Evolutionary conservation across 2,113 vertebrate genomes (phyloP).

Genomic region (Potamarius usumacintae): DNA sequence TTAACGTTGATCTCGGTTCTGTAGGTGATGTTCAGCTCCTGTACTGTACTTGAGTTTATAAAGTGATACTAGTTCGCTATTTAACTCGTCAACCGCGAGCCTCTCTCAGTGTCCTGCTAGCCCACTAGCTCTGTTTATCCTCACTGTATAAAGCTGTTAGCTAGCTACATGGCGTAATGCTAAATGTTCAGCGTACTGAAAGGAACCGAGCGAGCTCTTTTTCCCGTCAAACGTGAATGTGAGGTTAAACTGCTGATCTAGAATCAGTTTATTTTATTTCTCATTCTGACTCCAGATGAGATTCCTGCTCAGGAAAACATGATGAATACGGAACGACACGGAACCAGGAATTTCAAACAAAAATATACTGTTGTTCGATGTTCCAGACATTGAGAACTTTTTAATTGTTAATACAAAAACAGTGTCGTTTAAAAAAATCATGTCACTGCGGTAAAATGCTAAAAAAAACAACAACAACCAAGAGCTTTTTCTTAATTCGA

Average conservation of each 20-base stretch:
- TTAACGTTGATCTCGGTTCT: not conserved
- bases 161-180: not conserved
- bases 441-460: slow-evolving; percentile 67
- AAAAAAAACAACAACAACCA: slow-evolving; percentile 35
- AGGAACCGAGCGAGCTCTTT: not conserved
- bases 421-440: slow-evolving; percentile 57
- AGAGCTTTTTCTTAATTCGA: too few species aligned
- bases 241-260: slow-evolving; percentile 3
- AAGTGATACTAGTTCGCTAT: not conserved
- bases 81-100: not conserved
- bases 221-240: not conserved
- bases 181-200: not conserved
- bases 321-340: slow-evolving; percentile 48
- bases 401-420: slow-evolving; percentile 68
- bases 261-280: not conserved
- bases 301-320: slow-evolving; percentile 33
- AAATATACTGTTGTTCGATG: slow-evolving; percentile 68
- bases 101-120: not conserved
- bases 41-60: not conserved
- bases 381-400: slow-evolving; percentile 72
- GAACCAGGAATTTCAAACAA: slow-evolving; percentile 54
- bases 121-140: not conserved
- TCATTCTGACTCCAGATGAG: not conserved
- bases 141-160: not conserved
- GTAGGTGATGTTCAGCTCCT: not conserved